Percentiles rank a stretch among this genome's conserved stretches.
phyloP scores from a whole-genome alignment of 1,140 invertebrate species.

The Agrilus planipennis region DNA sequence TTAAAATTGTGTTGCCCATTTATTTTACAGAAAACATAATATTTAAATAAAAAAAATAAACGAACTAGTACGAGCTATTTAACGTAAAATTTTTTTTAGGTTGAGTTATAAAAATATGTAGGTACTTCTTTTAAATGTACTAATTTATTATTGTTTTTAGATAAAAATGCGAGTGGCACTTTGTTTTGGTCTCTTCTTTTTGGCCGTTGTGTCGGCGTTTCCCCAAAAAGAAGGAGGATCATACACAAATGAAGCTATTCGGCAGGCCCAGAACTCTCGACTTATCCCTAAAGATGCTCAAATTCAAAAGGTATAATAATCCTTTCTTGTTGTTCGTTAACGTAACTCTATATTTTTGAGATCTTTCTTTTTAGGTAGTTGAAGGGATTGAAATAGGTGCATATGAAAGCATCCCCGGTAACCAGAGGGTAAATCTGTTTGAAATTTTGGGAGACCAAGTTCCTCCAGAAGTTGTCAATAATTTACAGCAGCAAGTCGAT shows the following conservation, averaged over 20 bases:
- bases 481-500: constrained; percentile 69
- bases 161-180: constrained; percentile 33
- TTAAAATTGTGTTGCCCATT: too few species aligned
- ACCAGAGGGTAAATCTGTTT: constrained; percentile 68
- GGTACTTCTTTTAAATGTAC: too few species aligned
- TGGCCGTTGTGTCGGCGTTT: constrained; percentile 41
- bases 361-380: constrained; percentile 46
- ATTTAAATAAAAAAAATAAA: too few species aligned
- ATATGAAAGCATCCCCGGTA: constrained; percentile 69
- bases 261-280: constrained; percentile 69
- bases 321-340: too few species aligned
- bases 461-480: constrained; percentile 74
- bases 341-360: too few species aligned
- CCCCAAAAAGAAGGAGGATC: constrained; percentile 65
- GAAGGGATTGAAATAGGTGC: constrained; percentile 72
- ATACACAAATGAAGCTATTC: constrained; percentile 75
- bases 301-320: constrained; percentile 54
- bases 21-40: too few species aligned
- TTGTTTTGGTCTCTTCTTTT: constrained; percentile 31
- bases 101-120: too few species aligned
- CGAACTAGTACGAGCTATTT: too few species aligned
- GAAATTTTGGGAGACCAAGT: constrained; percentile 71
- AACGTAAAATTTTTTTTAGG: too few species aligned
- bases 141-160: too few species aligned
- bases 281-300: constrained; percentile 74